Conservation (phyloP, 2,797 vertebrate species). For the Chrysocyon brachyurus region DNA sequence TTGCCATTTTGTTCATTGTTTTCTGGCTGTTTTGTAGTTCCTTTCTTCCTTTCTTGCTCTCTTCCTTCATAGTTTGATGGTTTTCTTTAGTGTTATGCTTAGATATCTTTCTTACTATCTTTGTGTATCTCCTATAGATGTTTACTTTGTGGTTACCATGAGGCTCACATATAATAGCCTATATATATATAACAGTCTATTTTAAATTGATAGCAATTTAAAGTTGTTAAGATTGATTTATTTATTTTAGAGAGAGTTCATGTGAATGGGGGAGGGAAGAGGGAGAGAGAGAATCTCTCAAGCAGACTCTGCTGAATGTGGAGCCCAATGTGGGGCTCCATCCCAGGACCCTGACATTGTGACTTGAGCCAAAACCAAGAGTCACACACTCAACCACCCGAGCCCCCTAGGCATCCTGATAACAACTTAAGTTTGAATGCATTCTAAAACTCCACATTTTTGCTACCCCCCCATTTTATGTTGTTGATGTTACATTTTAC, state of each 20-base stretch:
- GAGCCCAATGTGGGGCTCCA: not conserved
- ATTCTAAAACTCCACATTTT: not conserved
- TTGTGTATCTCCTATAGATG: not conserved
- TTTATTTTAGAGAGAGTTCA: not conserved
- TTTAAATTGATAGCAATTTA: not conserved
- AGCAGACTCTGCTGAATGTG: not conserved
- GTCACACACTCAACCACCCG: not conserved
- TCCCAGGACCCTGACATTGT: not conserved
- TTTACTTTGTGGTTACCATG: not conserved
- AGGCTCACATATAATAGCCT: not conserved
- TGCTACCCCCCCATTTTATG: not conserved
- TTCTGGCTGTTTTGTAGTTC: not conserved
- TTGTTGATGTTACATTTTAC: not conserved
- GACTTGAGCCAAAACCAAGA: not conserved
- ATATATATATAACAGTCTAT: not conserved
- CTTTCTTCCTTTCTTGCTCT: not conserved
- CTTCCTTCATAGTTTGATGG: not conserved
- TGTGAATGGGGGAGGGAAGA: not conserved
- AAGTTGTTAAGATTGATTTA: not conserved
- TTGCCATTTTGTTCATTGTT: not conserved
- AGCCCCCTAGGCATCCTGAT: not conserved
- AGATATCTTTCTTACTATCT: not conserved
- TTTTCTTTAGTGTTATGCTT: not conserved
- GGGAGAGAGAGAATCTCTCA: not conserved
- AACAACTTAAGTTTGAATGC: not conserved